Percentiles rank a stretch among this genome's conserved stretches.
phyloP scores from a whole-genome alignment of 2,797 vertebrate genomes.

The Gymnodraco acuticeps region DNA sequence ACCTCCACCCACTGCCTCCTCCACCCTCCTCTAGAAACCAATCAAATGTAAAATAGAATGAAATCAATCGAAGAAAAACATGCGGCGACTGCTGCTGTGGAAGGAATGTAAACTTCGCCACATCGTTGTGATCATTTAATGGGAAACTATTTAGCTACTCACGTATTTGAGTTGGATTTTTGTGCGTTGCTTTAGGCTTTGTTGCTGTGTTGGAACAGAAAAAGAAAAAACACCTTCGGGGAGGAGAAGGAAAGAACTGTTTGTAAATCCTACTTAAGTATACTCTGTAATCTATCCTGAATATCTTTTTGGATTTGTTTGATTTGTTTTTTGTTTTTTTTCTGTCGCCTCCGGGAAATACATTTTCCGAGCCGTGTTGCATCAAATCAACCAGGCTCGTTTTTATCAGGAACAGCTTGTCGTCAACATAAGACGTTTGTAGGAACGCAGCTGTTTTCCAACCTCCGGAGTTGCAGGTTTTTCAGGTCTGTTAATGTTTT shows the following conservation, averaged over 20 bases:
- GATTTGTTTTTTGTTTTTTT: conserved; percentile 25
- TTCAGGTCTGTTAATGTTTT: conserved; percentile 17
- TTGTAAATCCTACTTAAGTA: conserved; percentile 75
- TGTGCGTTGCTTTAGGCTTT: conserved; percentile 69
- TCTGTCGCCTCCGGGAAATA: conserved; percentile 52
- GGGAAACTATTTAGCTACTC: conserved; percentile 77
- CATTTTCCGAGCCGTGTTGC: conserved; percentile 49
- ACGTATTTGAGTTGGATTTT: conserved; percentile 67
- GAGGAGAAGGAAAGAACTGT: conserved; percentile 39
- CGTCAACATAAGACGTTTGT: conserved; percentile 28
- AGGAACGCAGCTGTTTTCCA: conserved; percentile 45
- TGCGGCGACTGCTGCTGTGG: conserved; percentile 62
- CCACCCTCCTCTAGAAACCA: conserved; percentile 52
- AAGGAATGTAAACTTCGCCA: conserved; percentile 84
- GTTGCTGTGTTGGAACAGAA: conserved; percentile 61
- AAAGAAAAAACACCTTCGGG: conserved; percentile 48
- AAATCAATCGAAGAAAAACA: conserved; percentile 55
- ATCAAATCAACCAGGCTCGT: conserved; percentile 50
- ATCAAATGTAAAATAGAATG: conserved; percentile 75
- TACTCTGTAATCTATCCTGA: conserved; percentile 74
- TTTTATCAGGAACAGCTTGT: conserved; percentile 48
- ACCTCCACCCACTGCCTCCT: conserved; percentile 21
- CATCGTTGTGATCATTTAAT: conserved; percentile 81
- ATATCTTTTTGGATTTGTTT: conserved; percentile 40
- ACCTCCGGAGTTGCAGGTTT: conserved; percentile 15